phyloP scores from a whole-genome alignment of 2,797 vertebrate genomes.

The Macropodus opercularis region DNA sequence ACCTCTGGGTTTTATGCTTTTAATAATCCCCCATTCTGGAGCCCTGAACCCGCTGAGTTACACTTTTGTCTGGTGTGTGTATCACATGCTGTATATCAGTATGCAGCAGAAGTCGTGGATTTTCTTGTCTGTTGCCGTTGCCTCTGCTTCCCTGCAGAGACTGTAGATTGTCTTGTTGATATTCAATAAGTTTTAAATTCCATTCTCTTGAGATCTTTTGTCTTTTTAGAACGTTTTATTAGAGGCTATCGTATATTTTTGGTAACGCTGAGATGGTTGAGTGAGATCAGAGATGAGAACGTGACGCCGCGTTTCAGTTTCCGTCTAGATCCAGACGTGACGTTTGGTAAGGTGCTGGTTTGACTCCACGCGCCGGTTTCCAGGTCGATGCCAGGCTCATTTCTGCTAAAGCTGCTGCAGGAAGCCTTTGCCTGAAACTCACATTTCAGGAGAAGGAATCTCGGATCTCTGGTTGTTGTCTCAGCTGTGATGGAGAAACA shows the following conservation, averaged over 20 bases:
- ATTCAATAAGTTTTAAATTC: conserved; percentile 83
- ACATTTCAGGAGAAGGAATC: conserved; percentile 2
- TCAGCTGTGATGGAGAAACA: conserved; percentile 23
- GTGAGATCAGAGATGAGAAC: no score
- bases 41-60: conserved; percentile 46
- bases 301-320: no score
- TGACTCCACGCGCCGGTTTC: no score
- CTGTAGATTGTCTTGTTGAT: conserved; percentile 81
- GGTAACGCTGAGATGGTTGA: conserved; percentile 53
- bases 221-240: conserved; percentile 56
- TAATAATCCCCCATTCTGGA: conserved; percentile 47
- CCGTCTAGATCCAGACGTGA: no score
- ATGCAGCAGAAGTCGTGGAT: no score
- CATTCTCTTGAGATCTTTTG: conserved; percentile 73
- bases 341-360: no score
- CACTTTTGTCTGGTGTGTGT: conserved; percentile 59
- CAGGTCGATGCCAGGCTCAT: no score
- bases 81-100: conserved; percentile 40
- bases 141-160: conserved; percentile 77
- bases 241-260: conserved; percentile 39
- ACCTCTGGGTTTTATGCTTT: conserved; percentile 19
- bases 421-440: neutral
- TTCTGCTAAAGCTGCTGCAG: no score
- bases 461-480: conserved; percentile 6
- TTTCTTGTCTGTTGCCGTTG: conserved; percentile 66